These are phyloP conservation scores for Drosophila leonis DNA, from an alignment of 2,888 invertebrate genomes.

Conservation along the genomic window DNA sequence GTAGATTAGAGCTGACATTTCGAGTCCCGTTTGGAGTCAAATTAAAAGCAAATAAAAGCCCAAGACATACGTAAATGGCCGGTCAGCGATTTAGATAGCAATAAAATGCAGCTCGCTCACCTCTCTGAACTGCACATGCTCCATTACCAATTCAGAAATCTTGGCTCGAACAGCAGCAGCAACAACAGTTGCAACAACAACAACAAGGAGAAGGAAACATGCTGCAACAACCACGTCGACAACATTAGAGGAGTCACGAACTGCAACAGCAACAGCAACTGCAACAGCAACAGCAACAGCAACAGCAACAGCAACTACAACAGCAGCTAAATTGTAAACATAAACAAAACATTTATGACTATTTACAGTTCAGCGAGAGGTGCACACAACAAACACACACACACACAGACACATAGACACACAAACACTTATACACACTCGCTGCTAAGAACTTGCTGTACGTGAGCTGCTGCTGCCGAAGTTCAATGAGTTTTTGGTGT, in stretches of 20 bases:
- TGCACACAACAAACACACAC: slow-evolving; percentile 40
- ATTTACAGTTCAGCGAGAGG: slow-evolving; percentile 73
- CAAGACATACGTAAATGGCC: slow-evolving; percentile 65
- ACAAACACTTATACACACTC: slow-evolving; percentile 4
- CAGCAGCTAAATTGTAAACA: slow-evolving; percentile 77
- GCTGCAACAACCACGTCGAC: slow-evolving; percentile 74
- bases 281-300: slow-evolving; percentile 66
- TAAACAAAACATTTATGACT: slow-evolving; percentile 81
- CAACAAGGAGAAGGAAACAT: slow-evolving; percentile 45
- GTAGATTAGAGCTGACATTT: slow-evolving; percentile 73
- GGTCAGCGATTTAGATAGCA: slow-evolving; percentile 76
- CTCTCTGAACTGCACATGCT: slow-evolving; percentile 76
- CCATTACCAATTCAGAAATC: slow-evolving; percentile 78
- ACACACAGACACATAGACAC: slow-evolving; percentile 12
- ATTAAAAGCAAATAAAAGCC: slow-evolving; percentile 76
- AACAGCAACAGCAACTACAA: slow-evolving; percentile 58
- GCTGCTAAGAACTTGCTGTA: slow-evolving; percentile 44
- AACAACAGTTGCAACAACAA: slow-evolving; percentile 38
- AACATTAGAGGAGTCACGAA: slow-evolving; percentile 77
- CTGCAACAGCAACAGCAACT: slow-evolving; percentile 58
- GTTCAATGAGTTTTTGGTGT: slow-evolving; percentile 78
- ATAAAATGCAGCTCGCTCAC: slow-evolving; percentile 73
- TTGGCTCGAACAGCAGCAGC: slow-evolving; percentile 55
- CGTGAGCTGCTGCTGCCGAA: slow-evolving; percentile 69
- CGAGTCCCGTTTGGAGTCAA: slow-evolving; percentile 64